Evolutionary conservation across 2,888 invertebrate genomes (phyloP).

Genomic region (Oasisia sp.): DNA sequence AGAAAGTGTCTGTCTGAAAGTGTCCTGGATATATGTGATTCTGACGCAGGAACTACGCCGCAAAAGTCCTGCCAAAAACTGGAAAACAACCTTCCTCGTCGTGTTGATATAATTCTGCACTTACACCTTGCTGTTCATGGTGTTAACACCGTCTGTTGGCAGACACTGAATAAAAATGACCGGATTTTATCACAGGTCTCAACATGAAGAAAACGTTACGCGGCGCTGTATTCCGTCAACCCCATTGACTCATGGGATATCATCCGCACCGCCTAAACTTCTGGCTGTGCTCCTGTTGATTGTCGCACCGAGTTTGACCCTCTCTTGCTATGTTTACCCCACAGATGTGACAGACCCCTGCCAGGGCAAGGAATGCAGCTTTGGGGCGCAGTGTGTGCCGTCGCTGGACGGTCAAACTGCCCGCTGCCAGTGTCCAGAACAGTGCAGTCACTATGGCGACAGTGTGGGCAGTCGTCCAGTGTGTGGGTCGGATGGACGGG

Average conservation of each 20-base stretch:
- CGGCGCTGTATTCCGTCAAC: conserved; percentile 14
- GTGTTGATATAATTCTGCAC: not conserved
- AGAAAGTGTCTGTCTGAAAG: not conserved
- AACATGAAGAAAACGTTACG: not conserved
- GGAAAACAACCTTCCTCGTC: not conserved
- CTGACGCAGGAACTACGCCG: not conserved
- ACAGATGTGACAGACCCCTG: conserved; percentile 80
- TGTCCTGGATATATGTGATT: not conserved
- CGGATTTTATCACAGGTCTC: not conserved
- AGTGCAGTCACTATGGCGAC: conserved; percentile 85
- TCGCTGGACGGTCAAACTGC: conserved; percentile 77
- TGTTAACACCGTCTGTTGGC: not conserved
- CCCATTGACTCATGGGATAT: conserved; percentile 21
- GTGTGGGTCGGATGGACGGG: conserved; percentile 74
- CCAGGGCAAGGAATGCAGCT: conserved; percentile 75
- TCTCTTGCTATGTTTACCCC: conserved; percentile 55
- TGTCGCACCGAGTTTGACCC: conserved; percentile 32
- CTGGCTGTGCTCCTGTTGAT: conserved; percentile 39
- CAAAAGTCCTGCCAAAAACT: not conserved
- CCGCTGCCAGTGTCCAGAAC: conserved; percentile 81
- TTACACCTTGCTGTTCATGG: not conserved
- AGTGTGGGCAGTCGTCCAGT: conserved; percentile 82
- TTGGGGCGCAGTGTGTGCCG: conserved; percentile 76
- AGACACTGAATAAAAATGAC: not conserved
- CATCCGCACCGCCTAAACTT: conserved; percentile 35